Base-by-base conservation (phyloP, 2,888 invertebrate species). In the Sinopyrophorus schimmeli region DNA sequence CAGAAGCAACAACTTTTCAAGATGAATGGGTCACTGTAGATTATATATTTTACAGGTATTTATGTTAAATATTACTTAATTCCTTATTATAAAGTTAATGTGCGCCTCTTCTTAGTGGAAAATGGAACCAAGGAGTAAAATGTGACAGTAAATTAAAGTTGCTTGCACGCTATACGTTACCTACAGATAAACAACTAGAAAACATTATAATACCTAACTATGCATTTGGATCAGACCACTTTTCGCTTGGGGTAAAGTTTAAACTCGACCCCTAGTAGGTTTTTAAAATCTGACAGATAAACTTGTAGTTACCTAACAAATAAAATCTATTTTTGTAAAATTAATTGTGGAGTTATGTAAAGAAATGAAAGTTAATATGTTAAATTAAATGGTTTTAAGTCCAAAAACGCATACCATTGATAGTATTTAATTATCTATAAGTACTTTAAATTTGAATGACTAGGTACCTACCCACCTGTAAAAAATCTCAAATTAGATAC, bases 11-110 rank as follows among this genome's bases (percentile, higher is more conserved):
- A 3, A 92, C 93, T 0, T 81, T 77, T 68, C 94, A 94, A 63
- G 75, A 82, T 35, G 67, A 74, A 30, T 89, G 89, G 87, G 73
- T 84, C 39, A 87, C 84, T 0, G 94, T 96, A 0, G 96, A 97
- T 74, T 95, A 94, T 67, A 92, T 97, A 51, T 92, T 94, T 71
- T 92, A 88, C 60, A 84, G 83, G 81, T 84, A 73, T 48, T 20
- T 43, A 15, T 17, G 5, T 16, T 24, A 5, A 38, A 14, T 17
- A 30, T 52, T 28, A 26, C n/a, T 38, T 30, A 50, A 15, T 35
- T 35, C 10, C 3, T 35, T 21, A 12, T 11, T 17, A 3, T 16
- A 16, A n/a, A 24, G n/a, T 17, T n/a, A 5, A 43, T 50, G n/a
- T n/a, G n/a, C n/a, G n/a, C n/a, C 43, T 47, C 55, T 49, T 63